These are phyloP conservation scores for Elmis aenea DNA, from an alignment of 2,888 invertebrate genomes.

Conservation along the genomic window DNA sequence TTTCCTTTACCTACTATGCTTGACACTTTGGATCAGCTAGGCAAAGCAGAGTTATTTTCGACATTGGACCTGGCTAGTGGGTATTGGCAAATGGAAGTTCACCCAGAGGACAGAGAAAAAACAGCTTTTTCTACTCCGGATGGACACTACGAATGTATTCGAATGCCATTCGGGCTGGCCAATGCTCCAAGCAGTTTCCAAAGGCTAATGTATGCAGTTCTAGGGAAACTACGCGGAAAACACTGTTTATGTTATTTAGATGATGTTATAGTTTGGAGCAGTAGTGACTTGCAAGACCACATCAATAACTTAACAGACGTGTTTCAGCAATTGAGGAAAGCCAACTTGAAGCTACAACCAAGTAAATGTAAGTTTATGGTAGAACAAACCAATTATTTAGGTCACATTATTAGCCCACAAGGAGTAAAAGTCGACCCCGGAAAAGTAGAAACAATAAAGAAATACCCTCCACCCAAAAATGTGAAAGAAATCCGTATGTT, in stretches of 20 bases:
- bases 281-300: slow-evolving; percentile 17
- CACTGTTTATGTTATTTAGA: slow-evolving; percentile 24
- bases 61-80: too few relatives aligned
- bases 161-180: slow-evolving; percentile 29
- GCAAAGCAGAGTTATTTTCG: too few relatives aligned
- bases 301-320: slow-evolving; percentile 15
- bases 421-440: slow-evolving; percentile 21
- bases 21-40: too few relatives aligned
- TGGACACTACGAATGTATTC: too few relatives aligned
- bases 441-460: slow-evolving; percentile 8
- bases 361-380: slow-evolving; percentile 4
- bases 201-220: slow-evolving; percentile 24
- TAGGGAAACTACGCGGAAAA: slow-evolving; percentile 17
- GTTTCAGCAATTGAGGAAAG: slow-evolving; percentile 16
- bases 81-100: too few relatives aligned
- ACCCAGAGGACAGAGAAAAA: too few relatives aligned
- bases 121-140: too few relatives aligned
- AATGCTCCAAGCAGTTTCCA: slow-evolving; percentile 30
- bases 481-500: slow-evolving; percentile 10
- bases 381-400: slow-evolving; percentile 6
- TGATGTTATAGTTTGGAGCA: slow-evolving; percentile 21
- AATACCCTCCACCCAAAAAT: slow-evolving; percentile 7
- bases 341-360: slow-evolving; percentile 21
- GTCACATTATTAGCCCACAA: slow-evolving; percentile 13
- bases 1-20: too few relatives aligned